Percentiles rank a stretch among this genome's conserved stretches.
Evolutionary conservation across 2,797 vertebrate genomes (phyloP).

Genomic region (Peromyscus melanophrys): DNA sequence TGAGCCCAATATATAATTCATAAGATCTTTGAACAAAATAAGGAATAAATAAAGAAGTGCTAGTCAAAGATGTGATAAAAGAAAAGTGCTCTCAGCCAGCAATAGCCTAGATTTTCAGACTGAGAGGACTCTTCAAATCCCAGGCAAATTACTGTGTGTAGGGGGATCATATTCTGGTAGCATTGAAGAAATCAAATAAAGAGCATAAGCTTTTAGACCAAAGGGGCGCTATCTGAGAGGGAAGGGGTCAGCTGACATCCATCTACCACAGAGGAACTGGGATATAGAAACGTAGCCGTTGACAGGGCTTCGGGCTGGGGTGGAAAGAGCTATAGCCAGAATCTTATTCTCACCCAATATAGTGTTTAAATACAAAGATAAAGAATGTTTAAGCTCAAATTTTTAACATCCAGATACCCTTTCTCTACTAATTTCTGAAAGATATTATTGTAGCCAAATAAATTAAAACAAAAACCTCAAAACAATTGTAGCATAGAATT

Average conservation of each 20-base stretch:
- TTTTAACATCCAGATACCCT: not conserved
- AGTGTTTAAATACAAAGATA: not conserved
- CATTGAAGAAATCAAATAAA: conserved; percentile 11
- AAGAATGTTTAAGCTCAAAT: conserved; percentile 25
- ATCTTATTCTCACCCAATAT: not conserved
- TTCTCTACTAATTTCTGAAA: conserved; percentile 52
- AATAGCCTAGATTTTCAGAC: conserved; percentile 17
- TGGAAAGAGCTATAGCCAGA: not conserved
- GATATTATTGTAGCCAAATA: not conserved
- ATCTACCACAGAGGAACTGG: not conserved
- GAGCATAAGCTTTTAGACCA: not conserved
- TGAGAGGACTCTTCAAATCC: not conserved
- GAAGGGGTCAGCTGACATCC: not conserved
- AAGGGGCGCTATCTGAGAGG: not conserved
- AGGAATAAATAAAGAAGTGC: not conserved
- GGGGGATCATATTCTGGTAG: not conserved
- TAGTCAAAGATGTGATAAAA: not conserved
- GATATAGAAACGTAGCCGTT: not conserved
- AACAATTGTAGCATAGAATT: not conserved
- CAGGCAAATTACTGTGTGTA: not conserved
- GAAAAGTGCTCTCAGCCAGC: no score
- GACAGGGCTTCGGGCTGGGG: not conserved
- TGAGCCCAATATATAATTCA: not conserved
- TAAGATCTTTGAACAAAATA: not conserved
- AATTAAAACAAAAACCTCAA: conserved; percentile 52